phyloP scores from a whole-genome alignment of 2,888 invertebrate species.

The Diarsia dahlii region DNA sequence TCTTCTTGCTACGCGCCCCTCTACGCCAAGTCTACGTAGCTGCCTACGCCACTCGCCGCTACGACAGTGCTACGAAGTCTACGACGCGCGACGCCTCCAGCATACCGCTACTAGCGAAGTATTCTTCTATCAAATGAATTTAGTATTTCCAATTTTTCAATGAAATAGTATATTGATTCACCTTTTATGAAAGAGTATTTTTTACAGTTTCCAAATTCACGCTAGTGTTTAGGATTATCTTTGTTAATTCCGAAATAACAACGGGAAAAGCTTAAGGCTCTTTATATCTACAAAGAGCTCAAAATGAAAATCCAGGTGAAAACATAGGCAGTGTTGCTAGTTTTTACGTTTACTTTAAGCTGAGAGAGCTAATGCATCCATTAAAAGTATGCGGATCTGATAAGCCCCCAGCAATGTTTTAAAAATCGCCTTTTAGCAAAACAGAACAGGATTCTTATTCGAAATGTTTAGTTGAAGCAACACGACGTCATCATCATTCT shows the following conservation, averaged over 20 bases:
- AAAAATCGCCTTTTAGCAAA: not conserved
- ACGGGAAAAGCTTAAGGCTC: not conserved
- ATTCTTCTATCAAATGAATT: not conserved
- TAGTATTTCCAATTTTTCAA: not conserved
- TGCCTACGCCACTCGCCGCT: slow-evolving; percentile 30
- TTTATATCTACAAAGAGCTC: not conserved
- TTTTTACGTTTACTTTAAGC: slow-evolving; percentile 9
- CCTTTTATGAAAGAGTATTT: too few relatives aligned
- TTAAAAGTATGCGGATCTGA: slow-evolving; percentile 27
- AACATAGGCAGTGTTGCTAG: slow-evolving; percentile 9
- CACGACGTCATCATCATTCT: too few relatives aligned
- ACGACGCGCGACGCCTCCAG: slow-evolving; percentile 26
- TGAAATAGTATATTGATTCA: not conserved
- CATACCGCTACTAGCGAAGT: slow-evolving; percentile 4
- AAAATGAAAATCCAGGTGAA: slow-evolving; percentile 8
- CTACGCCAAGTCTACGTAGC: slow-evolving; percentile 3
- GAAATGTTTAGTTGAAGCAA: not conserved
- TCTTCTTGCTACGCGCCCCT: not conserved
- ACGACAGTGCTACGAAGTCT: slow-evolving; percentile 40
- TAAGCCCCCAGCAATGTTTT: slow-evolving; percentile 21
- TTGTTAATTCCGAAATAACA: not conserved
- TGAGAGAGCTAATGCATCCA: slow-evolving; percentile 47
- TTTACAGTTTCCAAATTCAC: not conserved
- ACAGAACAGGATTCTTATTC: not conserved
- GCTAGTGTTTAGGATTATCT: not conserved